phyloP scores from a whole-genome alignment of 2,113 vertebrate species.

The Sterna hirundo region DNA sequence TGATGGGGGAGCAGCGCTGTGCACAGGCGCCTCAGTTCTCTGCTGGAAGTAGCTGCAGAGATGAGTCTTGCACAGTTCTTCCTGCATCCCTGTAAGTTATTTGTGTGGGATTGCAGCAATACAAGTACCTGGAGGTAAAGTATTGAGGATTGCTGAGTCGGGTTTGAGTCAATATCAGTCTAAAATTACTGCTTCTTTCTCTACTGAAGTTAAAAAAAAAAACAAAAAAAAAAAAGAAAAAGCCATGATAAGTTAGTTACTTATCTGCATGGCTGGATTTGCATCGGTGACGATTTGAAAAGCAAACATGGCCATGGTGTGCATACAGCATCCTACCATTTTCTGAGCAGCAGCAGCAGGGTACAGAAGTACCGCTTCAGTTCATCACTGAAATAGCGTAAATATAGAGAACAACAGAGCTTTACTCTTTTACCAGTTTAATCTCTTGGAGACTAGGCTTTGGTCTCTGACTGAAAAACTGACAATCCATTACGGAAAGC shows the following conservation, averaged over 20 bases:
- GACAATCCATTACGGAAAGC: not conserved
- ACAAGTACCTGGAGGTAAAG: not conserved
- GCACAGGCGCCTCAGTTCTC: not conserved
- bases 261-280: not conserved
- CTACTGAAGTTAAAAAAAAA: not conserved
- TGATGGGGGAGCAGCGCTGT: not conserved
- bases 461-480: not conserved
- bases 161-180: not conserved
- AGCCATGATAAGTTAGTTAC: not conserved
- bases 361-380: not conserved
- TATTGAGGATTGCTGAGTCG: not conserved
- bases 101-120: not conserved
- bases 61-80: not conserved
- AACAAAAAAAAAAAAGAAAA: not conserved
- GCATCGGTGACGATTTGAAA: not conserved
- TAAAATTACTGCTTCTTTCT: not conserved
- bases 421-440: not conserved
- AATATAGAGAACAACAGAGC: not conserved
- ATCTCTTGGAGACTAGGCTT: not conserved
- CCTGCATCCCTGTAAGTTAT: not conserved
- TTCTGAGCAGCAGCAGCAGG: not conserved
- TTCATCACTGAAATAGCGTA: not conserved
- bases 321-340: not conserved
- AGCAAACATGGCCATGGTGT: rapidly evolving
- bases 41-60: not conserved